phyloP scores from a whole-genome alignment of 2,797 vertebrate species.

The Anguilla anguilla region DNA sequence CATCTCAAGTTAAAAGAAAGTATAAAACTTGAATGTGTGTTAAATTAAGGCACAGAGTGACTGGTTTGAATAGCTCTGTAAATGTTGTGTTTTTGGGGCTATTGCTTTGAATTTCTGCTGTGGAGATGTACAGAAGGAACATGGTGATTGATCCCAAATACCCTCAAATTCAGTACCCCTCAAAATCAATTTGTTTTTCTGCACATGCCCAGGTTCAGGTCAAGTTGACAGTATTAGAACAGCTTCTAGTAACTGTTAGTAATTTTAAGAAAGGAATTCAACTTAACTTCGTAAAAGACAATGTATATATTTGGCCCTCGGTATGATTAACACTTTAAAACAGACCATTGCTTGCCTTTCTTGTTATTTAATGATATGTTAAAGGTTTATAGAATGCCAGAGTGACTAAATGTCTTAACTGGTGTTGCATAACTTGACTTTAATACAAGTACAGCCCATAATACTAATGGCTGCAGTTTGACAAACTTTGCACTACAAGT shows the following conservation, averaged over 20 bases:
- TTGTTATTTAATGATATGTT: not conserved
- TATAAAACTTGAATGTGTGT: not conserved
- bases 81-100: not conserved
- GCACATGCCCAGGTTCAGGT: not conserved
- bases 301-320: not conserved
- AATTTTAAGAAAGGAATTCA: not conserved
- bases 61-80: not conserved
- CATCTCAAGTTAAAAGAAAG: not conserved
- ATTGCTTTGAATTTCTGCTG: not conserved
- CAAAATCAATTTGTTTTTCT: not conserved
- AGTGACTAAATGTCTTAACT: not conserved
- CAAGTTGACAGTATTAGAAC: not conserved
- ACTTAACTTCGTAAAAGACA: not conserved
- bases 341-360: not conserved
- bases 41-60: not conserved
- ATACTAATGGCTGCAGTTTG: not conserved
- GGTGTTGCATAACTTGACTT: constrained; percentile 2
- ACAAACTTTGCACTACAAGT: not conserved
- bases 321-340: not conserved
- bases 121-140: not conserved
- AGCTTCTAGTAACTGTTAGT: not conserved
- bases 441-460: not conserved
- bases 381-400: not conserved
- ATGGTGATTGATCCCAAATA: not conserved
- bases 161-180: not conserved